Base-by-base conservation (phyloP, 2,113 vertebrate species). In the Gorsachius goisagi region DNA sequence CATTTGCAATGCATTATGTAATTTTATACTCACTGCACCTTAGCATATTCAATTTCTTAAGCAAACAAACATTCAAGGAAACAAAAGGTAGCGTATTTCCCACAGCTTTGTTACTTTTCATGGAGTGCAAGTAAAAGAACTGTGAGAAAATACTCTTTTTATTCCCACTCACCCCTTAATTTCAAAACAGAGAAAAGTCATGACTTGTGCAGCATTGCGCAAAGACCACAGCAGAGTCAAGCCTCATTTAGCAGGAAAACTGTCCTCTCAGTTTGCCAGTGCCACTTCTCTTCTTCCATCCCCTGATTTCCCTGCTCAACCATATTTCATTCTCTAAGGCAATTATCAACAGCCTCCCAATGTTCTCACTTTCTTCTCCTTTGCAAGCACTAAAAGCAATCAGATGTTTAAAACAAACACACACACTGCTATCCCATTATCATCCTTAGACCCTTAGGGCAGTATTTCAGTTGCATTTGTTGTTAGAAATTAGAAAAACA, bases 31-130 rank as follows among this genome's bases (percentile, higher is more conserved):
- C 53, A 32, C 28, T 58, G 41, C 41, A 72, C 53, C 63, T 84
- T n/a, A 92, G 56, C 12, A 35, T 30, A 56, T 52, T 66, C 78
- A 56, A 41, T 80, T 94, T 81, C 88, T 91, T 90, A 92, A 88
- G 55, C 73, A 91, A 96, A 95, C 76, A 90, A 89, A 75, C 44
- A 85, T 15, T 91, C 55, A 85, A 50, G 60, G 55, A 83, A 94
- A 85, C 37, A 28, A 96, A 79, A 85, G 49, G 45, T 13, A 85
- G 41, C 14, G 22, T 62, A 82, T 63, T 93, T 95, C 81, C 93
- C 79, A 74, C 78, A 75, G 64, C 23, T 91, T 82, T 55, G 62
- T 62, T 72, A 78, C 53, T 74, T 94, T 82, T 52, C 75, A 91
- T 24, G 27, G 39, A 91, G 88, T 9, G 49, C 55, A 93, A 89